Evolutionary conservation across 2,888 invertebrate genomes (phyloP), one percentile per base, ranked within the genome.

Genomic region (Aleiodes leptofemur): DNA sequence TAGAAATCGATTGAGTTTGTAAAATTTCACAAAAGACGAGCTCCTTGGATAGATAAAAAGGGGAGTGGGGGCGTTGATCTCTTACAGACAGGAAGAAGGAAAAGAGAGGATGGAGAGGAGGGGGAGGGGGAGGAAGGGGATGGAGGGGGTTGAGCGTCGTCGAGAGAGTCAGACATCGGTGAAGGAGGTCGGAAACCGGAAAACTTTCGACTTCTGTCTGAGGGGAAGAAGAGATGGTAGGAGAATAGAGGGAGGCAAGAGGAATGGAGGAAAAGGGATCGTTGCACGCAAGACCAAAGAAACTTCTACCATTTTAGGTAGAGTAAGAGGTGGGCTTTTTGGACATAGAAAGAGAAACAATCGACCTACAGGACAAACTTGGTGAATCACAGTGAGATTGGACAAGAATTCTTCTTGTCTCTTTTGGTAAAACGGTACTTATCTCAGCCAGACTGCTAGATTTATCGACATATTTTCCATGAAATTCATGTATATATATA

Each of bases 401-500:
- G 79, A 76, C 81, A 82, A 78, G 76, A 80, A 76, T 83, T 84
- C 81, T 76, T 76, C 82, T 69, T 48, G 16, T 50, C 14, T 14
- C 43, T 31, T 31, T 5, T 8, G 38, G 69, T 61, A 70, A 53
- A 72, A 43, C 55, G 76, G 57, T 72, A 82, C 78, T 82, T 83
- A 82, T 82, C 78, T 83, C 82, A 76, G 76, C 75, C 79, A 81
- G 79, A 81, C 81, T 73, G 43, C 78, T 82, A 83, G 83, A 85
- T 83, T 85, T 84, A 86, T 86, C 84, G 83, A 83, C 79, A 82
- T 85, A 85, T 84, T 86, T 84, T 83, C 83, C 83, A 81, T 81
- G 38, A 76, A 74, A 43, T 61, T 53, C 29, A 43, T 50, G 13
- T 57, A 43, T 69, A 31, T 48, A 68, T 76, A 53, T 73, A 69